Percentiles rank a stretch among this genome's conserved stretches.
phyloP scores from a whole-genome alignment of 1,140 invertebrate genomes.

The Drosophila virilis region DNA sequence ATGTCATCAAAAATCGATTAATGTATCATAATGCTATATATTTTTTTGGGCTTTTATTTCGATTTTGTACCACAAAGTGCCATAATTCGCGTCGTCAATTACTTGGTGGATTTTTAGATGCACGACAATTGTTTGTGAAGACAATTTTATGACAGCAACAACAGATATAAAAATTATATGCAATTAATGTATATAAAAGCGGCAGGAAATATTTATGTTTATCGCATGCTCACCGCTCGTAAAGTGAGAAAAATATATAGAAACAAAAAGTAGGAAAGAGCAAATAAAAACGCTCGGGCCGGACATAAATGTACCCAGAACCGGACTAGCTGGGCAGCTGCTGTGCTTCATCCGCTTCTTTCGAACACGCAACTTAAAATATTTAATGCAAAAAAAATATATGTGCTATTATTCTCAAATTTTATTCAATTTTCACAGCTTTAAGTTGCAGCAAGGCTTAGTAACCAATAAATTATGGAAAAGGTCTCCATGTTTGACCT shows the following conservation, averaged over 20 bases:
- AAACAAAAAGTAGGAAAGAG: slow-evolving; percentile 4
- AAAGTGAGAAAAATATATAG: slow-evolving; percentile 20
- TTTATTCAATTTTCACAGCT: no score
- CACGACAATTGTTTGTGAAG: neutral
- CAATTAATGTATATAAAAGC: slow-evolving; percentile 2
- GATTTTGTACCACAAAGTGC: no score
- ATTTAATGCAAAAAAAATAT: no score
- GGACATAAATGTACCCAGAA: neutral
- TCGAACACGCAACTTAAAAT: no score
- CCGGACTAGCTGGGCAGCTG: neutral
- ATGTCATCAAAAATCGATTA: slow-evolving; percentile 69
- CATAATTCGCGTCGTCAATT: no score
- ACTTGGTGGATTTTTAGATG: slow-evolving; percentile 39
- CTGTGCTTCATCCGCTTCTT: no score
- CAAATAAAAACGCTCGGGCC: neutral
- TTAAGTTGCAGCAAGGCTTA: no score
- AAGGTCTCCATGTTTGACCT: no score
- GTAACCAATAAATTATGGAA: no score
- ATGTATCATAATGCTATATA: slow-evolving; percentile 9
- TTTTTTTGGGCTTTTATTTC: slow-evolving; percentile 17
- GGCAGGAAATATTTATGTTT: slow-evolving; percentile 39
- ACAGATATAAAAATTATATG: slow-evolving; percentile 4
- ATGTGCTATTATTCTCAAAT: no score
- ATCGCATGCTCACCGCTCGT: slow-evolving; percentile 52
- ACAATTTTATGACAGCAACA: slow-evolving; percentile 7